A percentile compares a stretch with the other conserved stretches of the same genome.
Conservation (phyloP, 2,797 vertebrate genomes). For the Potorous gilbertii region DNA sequence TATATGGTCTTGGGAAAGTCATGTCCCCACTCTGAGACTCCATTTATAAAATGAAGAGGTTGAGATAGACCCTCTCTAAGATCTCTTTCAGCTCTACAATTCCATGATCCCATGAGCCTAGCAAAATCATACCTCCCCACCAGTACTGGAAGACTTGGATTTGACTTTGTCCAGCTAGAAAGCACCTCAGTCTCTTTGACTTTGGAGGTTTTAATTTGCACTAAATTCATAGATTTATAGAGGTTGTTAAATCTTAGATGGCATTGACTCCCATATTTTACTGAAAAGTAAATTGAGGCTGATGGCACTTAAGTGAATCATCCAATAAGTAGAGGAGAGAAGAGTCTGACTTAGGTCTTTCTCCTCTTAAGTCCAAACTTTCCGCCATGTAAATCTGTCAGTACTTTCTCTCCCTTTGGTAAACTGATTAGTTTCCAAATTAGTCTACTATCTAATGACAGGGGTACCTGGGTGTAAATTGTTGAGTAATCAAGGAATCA, state of each 20-base stretch:
- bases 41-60: neutral
- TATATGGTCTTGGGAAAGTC: neutral
- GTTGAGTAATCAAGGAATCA: too few species aligned
- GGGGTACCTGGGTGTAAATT: too few species aligned
- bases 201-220: neutral
- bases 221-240: neutral
- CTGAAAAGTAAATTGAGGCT: neutral
- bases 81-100: neutral
- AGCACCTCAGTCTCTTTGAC: neutral
- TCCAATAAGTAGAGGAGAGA: neutral
- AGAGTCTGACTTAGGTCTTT: neutral
- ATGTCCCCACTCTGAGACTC: neutral
- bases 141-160: neutral
- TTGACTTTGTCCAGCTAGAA: neutral
- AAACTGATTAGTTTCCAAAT: too few species aligned
- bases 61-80: neutral
- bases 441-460: too few species aligned
- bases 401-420: too few species aligned
- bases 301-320: neutral
- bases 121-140: neutral
- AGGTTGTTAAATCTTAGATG: neutral
- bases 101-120: neutral
- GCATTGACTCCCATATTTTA: neutral
- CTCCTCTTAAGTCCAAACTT: too few species aligned
- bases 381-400: too few species aligned